Conservation (phyloP, 2,888 invertebrate genomes). For the Chironomus tentans region DNA sequence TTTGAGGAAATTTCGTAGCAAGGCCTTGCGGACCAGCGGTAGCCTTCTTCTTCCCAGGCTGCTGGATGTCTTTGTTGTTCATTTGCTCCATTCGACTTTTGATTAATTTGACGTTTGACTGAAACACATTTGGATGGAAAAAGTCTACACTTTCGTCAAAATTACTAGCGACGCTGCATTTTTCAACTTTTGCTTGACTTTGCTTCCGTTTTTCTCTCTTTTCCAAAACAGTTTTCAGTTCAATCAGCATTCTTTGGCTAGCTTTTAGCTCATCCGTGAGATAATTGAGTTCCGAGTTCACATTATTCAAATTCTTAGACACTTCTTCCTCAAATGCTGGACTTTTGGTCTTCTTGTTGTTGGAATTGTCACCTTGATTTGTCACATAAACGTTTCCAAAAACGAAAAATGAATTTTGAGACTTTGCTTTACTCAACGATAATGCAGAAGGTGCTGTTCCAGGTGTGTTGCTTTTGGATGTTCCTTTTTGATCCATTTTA, state of each 20-base stretch:
- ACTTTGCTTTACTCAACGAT: background rate
- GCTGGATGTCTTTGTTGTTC: too few relatives aligned
- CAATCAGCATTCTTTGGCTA: background rate
- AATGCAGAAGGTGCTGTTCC: background rate
- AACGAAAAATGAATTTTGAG: background rate
- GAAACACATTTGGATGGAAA: too few relatives aligned
- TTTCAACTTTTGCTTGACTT: too few relatives aligned
- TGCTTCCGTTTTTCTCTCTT: too few relatives aligned
- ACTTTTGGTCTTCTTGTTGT: background rate
- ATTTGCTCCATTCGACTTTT: too few relatives aligned
- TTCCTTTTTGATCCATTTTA: background rate
- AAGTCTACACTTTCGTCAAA: too few relatives aligned
- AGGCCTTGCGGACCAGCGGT: too few relatives aligned
- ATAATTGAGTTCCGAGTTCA: background rate
- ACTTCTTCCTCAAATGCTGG: background rate
- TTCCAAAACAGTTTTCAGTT: background rate
- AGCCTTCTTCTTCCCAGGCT: too few relatives aligned
- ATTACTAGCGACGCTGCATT: too few relatives aligned
- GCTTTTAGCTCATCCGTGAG: background rate
- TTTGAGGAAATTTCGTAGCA: too few relatives aligned
- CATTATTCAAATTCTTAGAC: background rate
- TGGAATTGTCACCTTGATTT: background rate
- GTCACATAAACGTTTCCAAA: background rate
- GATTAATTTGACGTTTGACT: too few relatives aligned
- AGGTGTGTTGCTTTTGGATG: background rate